These are phyloP conservation scores for Caenorhabditis sulstoni DNA, from an alignment of 2,888 invertebrate species.

Conservation along the genomic window DNA sequence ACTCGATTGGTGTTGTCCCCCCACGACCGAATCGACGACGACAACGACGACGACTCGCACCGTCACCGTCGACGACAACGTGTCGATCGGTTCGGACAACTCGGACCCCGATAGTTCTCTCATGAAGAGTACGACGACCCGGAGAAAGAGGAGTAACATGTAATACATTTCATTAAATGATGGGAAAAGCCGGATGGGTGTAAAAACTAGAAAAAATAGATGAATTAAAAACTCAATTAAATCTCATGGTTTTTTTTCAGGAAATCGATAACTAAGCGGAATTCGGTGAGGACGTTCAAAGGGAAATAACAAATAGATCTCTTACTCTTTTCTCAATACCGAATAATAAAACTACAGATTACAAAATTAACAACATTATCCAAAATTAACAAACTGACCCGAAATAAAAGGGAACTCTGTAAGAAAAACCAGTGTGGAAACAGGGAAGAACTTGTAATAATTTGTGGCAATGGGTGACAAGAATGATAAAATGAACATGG, in stretches of 20 bases:
- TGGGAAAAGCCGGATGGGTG: neutral
- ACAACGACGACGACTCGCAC: constrained; percentile 2
- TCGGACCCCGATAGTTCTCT: constrained; percentile 19
- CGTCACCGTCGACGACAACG: constrained; percentile 32
- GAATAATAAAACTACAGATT: constrained; percentile 15
- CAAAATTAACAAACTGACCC: constrained; percentile 39
- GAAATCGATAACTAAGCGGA: too few relatives aligned
- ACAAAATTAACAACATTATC: constrained; percentile 35
- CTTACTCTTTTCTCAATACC: neutral
- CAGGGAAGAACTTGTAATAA: neutral
- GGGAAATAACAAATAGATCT: neutral
- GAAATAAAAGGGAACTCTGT: constrained; percentile 17
- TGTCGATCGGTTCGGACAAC: constrained; percentile 33
- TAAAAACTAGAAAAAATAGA: neutral
- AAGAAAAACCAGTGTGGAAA: constrained; percentile 5
- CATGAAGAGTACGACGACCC: constrained; percentile 3
- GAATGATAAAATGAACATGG: constrained; percentile 2
- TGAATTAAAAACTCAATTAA: neutral
- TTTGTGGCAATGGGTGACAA: constrained; percentile 11
- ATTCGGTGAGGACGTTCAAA: neutral
- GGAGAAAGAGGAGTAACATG: neutral
- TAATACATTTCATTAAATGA: neutral
- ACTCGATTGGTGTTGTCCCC: constrained; percentile 37
- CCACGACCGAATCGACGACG: neutral
- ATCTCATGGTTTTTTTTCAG: too few relatives aligned